Base-by-base conservation (phyloP, 2,797 vertebrate species). In the Oryzias sinensis region DNA sequence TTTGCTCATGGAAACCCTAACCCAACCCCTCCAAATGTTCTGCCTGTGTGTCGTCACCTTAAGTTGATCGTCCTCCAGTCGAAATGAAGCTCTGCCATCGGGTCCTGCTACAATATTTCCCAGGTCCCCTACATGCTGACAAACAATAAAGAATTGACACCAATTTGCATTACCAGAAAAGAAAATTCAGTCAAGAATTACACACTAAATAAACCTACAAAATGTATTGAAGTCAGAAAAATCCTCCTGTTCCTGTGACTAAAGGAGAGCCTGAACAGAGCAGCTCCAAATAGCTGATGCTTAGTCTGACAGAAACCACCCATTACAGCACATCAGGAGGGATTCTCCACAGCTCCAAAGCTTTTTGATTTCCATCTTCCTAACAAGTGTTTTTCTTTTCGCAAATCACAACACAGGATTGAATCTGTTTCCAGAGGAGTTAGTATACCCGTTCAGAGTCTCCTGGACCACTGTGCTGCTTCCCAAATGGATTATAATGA, bases 121-220 rank as follows among this genome's bases (percentile, higher is more conserved):
- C 68, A 98, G 87, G 85, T 98, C 96, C 2, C 95, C 96, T 0
- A 75, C 91, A 40, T 97, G 96, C 96, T 98, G 72, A 0, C 65
- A 33, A 14, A 65, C 2, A 62, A 22, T 22, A 22, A 66, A 0
- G 20, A 43, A 43, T 52, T 8, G 11, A 45, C 5, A 46, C 6
- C 27, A 27, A 27, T 27, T 27, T 27, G 27, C 7, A 27, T 27
- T 6, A 27, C 5, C 2, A 40, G 15, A 7, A 49, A 49, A 7
- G 13, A 47, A 47, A 20, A 47, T 1, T 17, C 18, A 13, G 18
- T 1, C 2, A 13, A 9, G 20, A 22, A 22, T 22, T 22, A 22
- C 20, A 22, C 20, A 11, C 2, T 17, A 1, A 24, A 42, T 13
- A 43, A 53, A 17, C 20, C 3, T 4, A 42, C 6, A 6, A 43